Evolutionary conservation across 1,140 invertebrate genomes (phyloP).

Genomic region (Aphelinus atriplicis): DNA sequence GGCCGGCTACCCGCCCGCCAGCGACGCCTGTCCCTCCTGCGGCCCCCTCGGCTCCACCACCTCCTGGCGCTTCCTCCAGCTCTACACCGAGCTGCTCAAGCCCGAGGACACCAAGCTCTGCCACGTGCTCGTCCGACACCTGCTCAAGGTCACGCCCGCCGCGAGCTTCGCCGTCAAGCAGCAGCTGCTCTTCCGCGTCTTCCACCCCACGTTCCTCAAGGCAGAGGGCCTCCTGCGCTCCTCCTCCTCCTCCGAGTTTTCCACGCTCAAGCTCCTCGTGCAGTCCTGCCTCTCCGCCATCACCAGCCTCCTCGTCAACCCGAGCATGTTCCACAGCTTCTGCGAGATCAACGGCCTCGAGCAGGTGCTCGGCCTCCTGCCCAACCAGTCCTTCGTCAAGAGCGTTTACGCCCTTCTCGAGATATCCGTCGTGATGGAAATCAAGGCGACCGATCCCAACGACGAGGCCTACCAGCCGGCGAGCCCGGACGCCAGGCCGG

Average conservation of each 20-base stretch:
- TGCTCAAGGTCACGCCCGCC: conserved; percentile 69
- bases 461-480: conserved; percentile 25
- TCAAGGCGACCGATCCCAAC: conserved; percentile 62
- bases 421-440: conserved; percentile 71
- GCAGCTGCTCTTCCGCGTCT: conserved; percentile 70
- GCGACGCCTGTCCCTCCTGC: conserved; percentile 52
- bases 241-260: conserved; percentile 53
- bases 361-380: conserved; percentile 67
- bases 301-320: conserved; percentile 68
- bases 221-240: conserved; percentile 63
- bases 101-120: conserved; percentile 68
- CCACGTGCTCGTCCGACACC: conserved; percentile 69
- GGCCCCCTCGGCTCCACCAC: conserved; percentile 48
- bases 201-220: conserved; percentile 71
- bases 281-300: conserved; percentile 72
- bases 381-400: conserved; percentile 67
- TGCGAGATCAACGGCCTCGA: conserved; percentile 68
- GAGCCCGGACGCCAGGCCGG: conserved; percentile 47
- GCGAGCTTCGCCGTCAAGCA: conserved; percentile 67
- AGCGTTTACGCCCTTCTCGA: conserved; percentile 72
- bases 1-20: conserved; percentile 57
- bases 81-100: conserved; percentile 69
- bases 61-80: conserved; percentile 70
- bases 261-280: conserved; percentile 68
- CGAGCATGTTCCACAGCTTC: conserved; percentile 70